phyloP scores from a whole-genome alignment of 2,888 invertebrate genomes.

The Globia sparganii region DNA sequence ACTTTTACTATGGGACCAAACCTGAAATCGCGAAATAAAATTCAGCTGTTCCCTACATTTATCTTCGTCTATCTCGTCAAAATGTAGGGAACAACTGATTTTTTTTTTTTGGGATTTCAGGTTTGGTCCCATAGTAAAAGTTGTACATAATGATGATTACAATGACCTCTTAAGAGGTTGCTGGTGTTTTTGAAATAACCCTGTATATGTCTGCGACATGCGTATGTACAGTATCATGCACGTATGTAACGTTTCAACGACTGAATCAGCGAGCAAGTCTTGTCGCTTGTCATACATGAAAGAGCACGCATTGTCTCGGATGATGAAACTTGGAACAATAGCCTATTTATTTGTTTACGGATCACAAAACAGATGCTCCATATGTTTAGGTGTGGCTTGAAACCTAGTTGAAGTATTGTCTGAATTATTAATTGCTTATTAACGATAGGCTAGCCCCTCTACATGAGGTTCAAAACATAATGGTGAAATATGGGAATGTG shows the following conservation, averaged over 20 bases:
- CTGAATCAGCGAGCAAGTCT: conserved; percentile 58
- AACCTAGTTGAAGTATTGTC: conserved; percentile 10
- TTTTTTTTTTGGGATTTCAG: too few species aligned
- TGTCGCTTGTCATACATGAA: conserved; percentile 72
- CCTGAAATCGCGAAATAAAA: too few species aligned
- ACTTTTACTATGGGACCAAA: too few species aligned
- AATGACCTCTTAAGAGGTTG: too few species aligned
- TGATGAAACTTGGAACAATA: conserved; percentile 81
- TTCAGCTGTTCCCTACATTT: too few species aligned
- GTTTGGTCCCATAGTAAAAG: too few species aligned
- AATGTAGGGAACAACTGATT: too few species aligned
- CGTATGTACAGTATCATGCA: background rate
- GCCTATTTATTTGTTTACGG: conserved; percentile 83
- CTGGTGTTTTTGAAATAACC: too few species aligned
- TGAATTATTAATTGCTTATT: conserved; percentile 7
- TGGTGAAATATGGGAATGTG: background rate
- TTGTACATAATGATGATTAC: too few species aligned
- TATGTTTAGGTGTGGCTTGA: conserved; percentile 65
- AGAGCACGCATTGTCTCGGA: conserved; percentile 77
- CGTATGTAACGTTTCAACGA: conserved; percentile 24
- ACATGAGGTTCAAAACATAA: too few species aligned
- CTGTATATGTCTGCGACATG: background rate
- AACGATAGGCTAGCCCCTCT: background rate
- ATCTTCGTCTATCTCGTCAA: too few species aligned
- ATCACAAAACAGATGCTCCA: conserved; percentile 70